phyloP scores from a whole-genome alignment of 53 echinoderm and acorn worm species.

The Echinometra lucunter region DNA sequence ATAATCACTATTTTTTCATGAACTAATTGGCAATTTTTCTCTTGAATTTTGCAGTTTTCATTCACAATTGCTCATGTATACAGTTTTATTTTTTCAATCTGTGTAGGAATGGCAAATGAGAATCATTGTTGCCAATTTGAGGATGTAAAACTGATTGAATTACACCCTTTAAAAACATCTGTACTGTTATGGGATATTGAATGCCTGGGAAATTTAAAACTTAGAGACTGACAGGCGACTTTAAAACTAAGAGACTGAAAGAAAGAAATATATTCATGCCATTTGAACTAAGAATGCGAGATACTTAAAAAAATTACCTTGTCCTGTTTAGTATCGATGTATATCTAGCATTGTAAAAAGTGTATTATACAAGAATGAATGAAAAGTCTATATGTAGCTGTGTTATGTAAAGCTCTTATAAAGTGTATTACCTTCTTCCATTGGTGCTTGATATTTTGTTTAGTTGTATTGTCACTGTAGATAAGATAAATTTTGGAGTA shows the following conservation, averaged over 20 bases:
- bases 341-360: conserved; percentile 40
- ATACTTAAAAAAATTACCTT: neutral
- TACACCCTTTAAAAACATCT: too few relatives aligned
- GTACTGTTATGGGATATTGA: too few relatives aligned
- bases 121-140: too few relatives aligned
- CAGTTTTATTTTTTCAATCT: too few relatives aligned
- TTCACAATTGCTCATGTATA: too few relatives aligned
- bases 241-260: neutral
- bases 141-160: too few relatives aligned
- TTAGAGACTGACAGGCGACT: neutral
- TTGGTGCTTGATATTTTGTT: conserved; percentile 22
- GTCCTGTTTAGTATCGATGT: neutral
- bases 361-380: conserved; percentile 30
- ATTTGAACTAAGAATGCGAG: neutral
- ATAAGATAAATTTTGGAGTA: neutral
- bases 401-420: neutral
- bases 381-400: neutral
- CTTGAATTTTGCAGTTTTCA: too few relatives aligned
- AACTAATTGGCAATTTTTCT: too few relatives aligned
- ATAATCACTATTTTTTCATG: too few relatives aligned
- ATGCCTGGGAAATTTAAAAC: neutral
- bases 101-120: too few relatives aligned
- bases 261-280: neutral
- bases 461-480: neutral
- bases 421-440: conserved; percentile 10